These are phyloP conservation scores for Cirrhinus mrigala DNA, from an alignment of 2,797 vertebrate species.

Conservation along the genomic window DNA sequence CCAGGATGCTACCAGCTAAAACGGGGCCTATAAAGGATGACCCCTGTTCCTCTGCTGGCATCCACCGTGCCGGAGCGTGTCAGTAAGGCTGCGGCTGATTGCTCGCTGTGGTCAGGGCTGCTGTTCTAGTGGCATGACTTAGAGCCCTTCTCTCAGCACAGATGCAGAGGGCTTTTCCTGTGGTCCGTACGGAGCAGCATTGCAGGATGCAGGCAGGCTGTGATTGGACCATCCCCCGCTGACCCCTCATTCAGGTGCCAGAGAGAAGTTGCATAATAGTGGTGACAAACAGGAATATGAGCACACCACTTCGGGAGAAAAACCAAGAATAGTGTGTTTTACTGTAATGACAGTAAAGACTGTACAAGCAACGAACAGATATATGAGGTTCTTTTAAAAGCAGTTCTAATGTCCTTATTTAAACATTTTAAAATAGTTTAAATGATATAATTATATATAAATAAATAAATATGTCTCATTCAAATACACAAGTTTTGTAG, in stretches of 20 bases:
- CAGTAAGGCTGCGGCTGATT: constrained; percentile 34
- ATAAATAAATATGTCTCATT: not conserved
- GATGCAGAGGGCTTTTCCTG: constrained; percentile 58
- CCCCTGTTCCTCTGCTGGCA: constrained; percentile 47
- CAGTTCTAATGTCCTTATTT: not conserved
- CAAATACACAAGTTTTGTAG: not conserved
- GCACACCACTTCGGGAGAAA: constrained; percentile 10
- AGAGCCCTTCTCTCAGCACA: constrained; percentile 51
- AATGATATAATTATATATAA: not conserved
- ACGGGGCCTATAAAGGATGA: constrained; percentile 57
- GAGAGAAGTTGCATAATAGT: constrained; percentile 38
- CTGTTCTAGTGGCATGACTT: constrained; percentile 54
- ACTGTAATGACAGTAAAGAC: not conserved
- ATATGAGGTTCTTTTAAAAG: not conserved
- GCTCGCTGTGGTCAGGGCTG: constrained; percentile 20
- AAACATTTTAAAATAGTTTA: not conserved
- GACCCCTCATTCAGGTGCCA: constrained; percentile 48
- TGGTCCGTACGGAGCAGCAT: constrained; percentile 19
- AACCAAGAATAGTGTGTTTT: not conserved
- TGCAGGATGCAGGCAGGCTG: constrained; percentile 61
- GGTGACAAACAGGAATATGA: constrained; percentile 41
- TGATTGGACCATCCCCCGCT: constrained; percentile 54
- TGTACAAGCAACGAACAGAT: not conserved
- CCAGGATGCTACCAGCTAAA: constrained; percentile 62
- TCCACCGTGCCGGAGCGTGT: constrained; percentile 16